Evolutionary conservation across 2,113 vertebrate genomes (phyloP), one percentile per base, ranked within the genome.

Genomic region (Fulmarus glacialis): DNA sequence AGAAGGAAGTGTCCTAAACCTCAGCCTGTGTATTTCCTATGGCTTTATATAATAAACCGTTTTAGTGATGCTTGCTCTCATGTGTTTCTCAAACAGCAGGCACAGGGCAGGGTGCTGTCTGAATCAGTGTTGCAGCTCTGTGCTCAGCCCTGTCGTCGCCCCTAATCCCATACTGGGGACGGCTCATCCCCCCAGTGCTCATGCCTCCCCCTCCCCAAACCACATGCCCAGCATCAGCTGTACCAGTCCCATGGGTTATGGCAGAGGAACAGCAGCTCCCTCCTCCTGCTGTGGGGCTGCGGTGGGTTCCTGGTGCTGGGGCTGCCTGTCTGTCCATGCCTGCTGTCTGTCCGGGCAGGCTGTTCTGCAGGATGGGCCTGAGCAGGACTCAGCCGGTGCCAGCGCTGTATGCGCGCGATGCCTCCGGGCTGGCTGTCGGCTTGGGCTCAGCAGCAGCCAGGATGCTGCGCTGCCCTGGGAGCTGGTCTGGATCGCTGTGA

Each of bases 41-140:
- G 24, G 95, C 96, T 95, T 97, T 98, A 97, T 97, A 98, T 97
- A 98, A 98, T 99, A 98, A 96, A 97, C 91, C 3, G 32, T 96
- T 95, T 90, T 96, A 85, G 38, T 90, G 84, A 93, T 8, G 2
- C 11, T 26, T 23, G 42, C 47, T 82, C 24, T 72, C n/a, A 1
- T 47, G 77, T 92, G 43, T 87, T 83, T 85, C 48, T 95, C 15
- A 2, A 77, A 15, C 68, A 43, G 83, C 42, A 12, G 58, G 80
- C 29, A 7, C 58, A 27, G 67, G 91, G 80, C 79, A 74, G 45
- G 23, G 36, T 0, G 1, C 58, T 11, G 38, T 3, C 47, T 29
- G 45, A 48, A 8, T 5, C 4, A 1, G 13, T 48, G 36, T 10
- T 36, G 40, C 14, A 21, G 89, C 84, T 73, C 95, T 22, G 26